phyloP scores from a whole-genome alignment of 2,888 invertebrate genomes.

The Prosopocoilus inquinatus region DNA sequence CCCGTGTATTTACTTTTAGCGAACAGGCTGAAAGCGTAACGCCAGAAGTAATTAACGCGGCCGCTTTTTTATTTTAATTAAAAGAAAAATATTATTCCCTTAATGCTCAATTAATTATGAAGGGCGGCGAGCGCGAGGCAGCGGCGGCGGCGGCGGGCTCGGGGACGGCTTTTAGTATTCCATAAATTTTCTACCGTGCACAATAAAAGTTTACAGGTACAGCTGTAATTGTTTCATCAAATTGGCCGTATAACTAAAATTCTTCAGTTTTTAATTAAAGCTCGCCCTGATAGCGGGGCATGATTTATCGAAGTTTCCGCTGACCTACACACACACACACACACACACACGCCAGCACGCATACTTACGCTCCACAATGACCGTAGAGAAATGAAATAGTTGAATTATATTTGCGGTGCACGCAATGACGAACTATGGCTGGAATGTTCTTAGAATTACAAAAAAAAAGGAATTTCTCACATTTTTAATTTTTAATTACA shows the following conservation, averaged over 20 bases:
- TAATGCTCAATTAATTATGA: too few species aligned
- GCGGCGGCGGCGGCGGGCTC: too few species aligned
- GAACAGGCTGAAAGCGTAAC: too few species aligned
- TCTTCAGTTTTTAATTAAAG: constrained; percentile 32
- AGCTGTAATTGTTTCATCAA: constrained; percentile 28
- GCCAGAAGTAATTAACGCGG: too few species aligned
- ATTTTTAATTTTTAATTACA: too few species aligned
- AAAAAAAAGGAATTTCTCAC: too few species aligned
- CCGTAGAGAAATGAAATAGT: constrained; percentile 30
- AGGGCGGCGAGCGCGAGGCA: too few species aligned
- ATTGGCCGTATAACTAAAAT: constrained; percentile 26
- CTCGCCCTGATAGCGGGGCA: constrained; percentile 19
- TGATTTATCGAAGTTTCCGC: constrained; percentile 30
- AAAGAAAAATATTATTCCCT: too few species aligned
- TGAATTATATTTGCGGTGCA: constrained; percentile 18
- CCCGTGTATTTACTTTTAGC: too few species aligned
- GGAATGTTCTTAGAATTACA: constrained; percentile 8
- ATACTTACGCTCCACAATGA: constrained; percentile 19
- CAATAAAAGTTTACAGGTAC: constrained; percentile 24
- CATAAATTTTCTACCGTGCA: constrained; percentile 24
- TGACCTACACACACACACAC: constrained; percentile 35
- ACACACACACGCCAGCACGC: constrained; percentile 35
- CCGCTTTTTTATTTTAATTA: too few species aligned
- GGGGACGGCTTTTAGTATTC: constrained; percentile 3
- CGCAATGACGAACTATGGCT: constrained; percentile 22